Base-by-base conservation (phyloP, 2,888 invertebrate species). In the Torymus auratus region DNA sequence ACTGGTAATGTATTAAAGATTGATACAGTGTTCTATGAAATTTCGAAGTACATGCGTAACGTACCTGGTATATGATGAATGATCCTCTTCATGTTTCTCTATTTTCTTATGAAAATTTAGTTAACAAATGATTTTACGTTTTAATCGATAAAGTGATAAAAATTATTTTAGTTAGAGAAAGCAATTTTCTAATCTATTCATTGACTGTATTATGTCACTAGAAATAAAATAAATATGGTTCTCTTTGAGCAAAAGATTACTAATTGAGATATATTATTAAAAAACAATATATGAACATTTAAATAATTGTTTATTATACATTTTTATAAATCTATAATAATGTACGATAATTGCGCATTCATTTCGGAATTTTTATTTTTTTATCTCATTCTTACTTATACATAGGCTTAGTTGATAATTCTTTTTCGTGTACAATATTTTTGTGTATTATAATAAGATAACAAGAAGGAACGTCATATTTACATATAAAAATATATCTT, bases 401-500 rank as follows among this genome's bases (percentile, higher is more conserved):
- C 23, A 60, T 60, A 15, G 28, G 28, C 17, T 78, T 81, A 69
- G 56, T 69, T 64, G 50, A 69, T 70, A 69, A 50, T 62, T 68
- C 15, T 64, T 71, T 28, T 72, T 68, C 41, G 73, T 70, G 61
- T 81, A 81, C 68, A 77, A 72, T 75, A 75, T 71, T 74, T 64
- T 75, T 80, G 55, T 75, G 15, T 71, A 70, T 81, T 71, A 70
- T 81, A 78, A 78, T 85, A 85, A 87, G 87, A 88, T 89, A 89
- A 90, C 88, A 88, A 88, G 87, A 86, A 89, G 86, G 86, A 88
- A 88, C 87, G 86, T 85, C 87, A 83, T 90, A 90, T 89, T 86
- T 89, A 89, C 89, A 89, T 89, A 89, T 88, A 89, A 90, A 90
- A 90, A 90, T 90, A 89, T 88, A 85, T 86, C 81, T 81, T 76